Base-by-base conservation (phyloP, 2,797 vertebrate species). In the Leptodactylus fallax region DNA sequence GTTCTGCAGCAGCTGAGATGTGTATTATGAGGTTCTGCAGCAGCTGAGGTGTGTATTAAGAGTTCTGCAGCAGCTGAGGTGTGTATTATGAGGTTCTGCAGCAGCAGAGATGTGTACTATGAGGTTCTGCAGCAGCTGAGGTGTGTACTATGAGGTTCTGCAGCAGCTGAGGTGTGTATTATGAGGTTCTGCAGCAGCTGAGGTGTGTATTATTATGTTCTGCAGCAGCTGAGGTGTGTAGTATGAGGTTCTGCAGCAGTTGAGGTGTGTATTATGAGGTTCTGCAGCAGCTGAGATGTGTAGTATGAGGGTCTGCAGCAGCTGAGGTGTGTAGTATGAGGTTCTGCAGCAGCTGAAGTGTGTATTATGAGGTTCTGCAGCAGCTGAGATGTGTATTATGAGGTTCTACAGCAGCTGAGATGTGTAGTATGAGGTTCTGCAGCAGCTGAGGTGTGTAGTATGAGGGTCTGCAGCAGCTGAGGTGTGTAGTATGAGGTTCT, bases 261-360 rank as follows among this genome's bases (percentile, higher is more conserved):
- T 65, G 61, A 23, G n/a, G n/a, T 14, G 53, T 55, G n/a, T 25
- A 25, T 65, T 65, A 3, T 23, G n/a, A 65, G n/a, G 61, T 25
- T 65, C 61, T 23, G 61, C 61, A 65, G 61, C 61, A 65, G 61
- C 61, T 65, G 61, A 23, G n/a, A n/a, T n/a, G n/a, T n/a, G n/a
- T n/a, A n/a, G n/a, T n/a, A n/a, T n/a, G n/a, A n/a, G n/a, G n/a
- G n/a, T 65, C 61, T 23, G 61, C 61, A 65, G 61, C 61, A 65
- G 61, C 61, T 65, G 61, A 23, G n/a, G n/a, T n/a, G n/a, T n/a
- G n/a, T n/a, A n/a, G n/a, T n/a, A n/a, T n/a, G n/a, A n/a, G n/a
- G 61, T 25, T 65, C 61, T 23, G 61, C 61, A 65, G 61, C 61
- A 65, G 61, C 61, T 65, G 61, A 23, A 9, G n/a, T 14, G 53